Evolutionary conservation across 2,113 vertebrate genomes (phyloP), one percentile per base, ranked within the genome.

Genomic region (Calidris pugnax): DNA sequence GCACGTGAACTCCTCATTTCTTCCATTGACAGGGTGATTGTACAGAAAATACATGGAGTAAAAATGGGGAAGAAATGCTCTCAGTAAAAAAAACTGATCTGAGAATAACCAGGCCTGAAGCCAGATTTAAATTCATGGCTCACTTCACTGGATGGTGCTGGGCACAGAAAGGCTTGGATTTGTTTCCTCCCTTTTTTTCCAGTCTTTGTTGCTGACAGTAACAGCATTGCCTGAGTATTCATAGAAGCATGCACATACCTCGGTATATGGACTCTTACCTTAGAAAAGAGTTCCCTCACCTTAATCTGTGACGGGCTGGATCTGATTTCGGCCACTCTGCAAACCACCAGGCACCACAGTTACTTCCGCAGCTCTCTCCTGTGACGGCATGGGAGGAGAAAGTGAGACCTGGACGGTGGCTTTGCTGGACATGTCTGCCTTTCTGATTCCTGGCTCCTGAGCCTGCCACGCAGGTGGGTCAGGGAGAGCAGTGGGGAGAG

Each of bases 221-320:
- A 21, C 12, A 37, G 18, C 14, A 3, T 32, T 91, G 17, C 17
- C 66, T 24, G 39, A 43, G 7, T 59, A 56, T 63, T 85, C 11
- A 12, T 3, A 74, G 60, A 57, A 63, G 6, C 32, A 78, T 4
- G 14, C 17, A 32, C 30, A 17, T 45, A 35, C 50, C 68, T n/a
- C 0, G 0, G 30, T 27, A 39, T 14, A 14, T 0, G 2, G 69
- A n/a, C 20, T 8, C 16, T 87, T 78, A 7, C 26, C 22, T 37
- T 55, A 76, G 55, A 39, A 83, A 78, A 67, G 19, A 56, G 11
- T 28, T 85, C 43, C 48, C 21, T 63, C 74, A 8, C 23, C 18
- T 19, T 33, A 27, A 12, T 30, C 71, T 69, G 28, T 0, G 4
- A 8, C 0, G 24, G 2, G 1, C 1, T 60, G 21, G 33, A 28